A percentile compares a stretch with the other conserved stretches of the same genome.
phyloP scores from a whole-genome alignment of 1,140 invertebrate species.

The Carposina sasakii region DNA sequence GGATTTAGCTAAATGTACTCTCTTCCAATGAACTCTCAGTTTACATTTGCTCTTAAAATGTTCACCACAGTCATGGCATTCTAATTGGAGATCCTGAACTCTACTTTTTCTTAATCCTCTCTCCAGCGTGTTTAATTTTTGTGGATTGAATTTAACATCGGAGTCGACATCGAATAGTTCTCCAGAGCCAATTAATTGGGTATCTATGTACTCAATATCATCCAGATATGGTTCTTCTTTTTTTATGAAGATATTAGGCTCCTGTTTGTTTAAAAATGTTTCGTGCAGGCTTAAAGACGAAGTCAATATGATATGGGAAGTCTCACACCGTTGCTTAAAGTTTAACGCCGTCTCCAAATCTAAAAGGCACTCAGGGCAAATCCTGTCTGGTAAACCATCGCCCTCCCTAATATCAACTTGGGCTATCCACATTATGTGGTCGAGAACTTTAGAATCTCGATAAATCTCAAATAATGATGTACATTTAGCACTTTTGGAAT shows the following conservation, averaged over 20 bases:
- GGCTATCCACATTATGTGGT: constrained; percentile 42
- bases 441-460: constrained; percentile 34
- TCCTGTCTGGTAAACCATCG: constrained; percentile 47
- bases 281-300: no score
- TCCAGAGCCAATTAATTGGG: no score
- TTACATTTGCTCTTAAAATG: constrained; percentile 59
- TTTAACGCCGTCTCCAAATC: constrained; percentile 40
- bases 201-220: no score
- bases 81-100: constrained; percentile 31
- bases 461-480: constrained; percentile 39
- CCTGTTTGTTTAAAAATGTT: no score
- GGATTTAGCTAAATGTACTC: constrained; percentile 31
- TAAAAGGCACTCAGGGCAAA: constrained; percentile 43
- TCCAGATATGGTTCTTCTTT: no score
- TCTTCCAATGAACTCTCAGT: constrained; percentile 56
- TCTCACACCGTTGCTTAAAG: constrained; percentile 53
- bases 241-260: no score
- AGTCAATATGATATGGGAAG: no score
- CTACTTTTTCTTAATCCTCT: constrained; percentile 17
- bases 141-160: not conserved
- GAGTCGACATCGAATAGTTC: constrained; percentile 9
- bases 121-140: not conserved
- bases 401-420: constrained; percentile 38
- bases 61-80: constrained; percentile 50
- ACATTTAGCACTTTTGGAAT: constrained; percentile 9